phyloP scores from a whole-genome alignment of 2,797 vertebrate genomes.

The Acipenser oxyrinchus region DNA sequence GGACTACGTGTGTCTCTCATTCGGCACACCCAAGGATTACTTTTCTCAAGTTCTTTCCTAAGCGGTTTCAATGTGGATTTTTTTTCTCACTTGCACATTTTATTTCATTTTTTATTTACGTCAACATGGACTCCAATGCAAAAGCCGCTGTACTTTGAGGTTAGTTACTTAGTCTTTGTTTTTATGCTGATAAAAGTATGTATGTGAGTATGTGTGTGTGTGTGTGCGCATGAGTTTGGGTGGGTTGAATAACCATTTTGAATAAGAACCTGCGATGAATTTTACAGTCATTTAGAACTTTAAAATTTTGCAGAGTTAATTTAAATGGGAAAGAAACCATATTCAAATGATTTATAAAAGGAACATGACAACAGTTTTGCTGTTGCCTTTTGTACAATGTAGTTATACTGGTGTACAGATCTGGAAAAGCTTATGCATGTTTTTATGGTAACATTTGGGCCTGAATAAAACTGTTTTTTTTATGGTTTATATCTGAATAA shows the following conservation, averaged over 20 bases:
- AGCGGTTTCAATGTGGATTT: constrained; percentile 16
- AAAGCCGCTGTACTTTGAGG: constrained; percentile 54
- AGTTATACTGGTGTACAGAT: no score
- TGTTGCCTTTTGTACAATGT: no score
- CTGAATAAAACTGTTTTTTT: no score
- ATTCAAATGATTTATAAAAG: background rate
- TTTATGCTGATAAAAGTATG: constrained; percentile 10
- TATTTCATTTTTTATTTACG: constrained; percentile 35
- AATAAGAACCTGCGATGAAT: no score
- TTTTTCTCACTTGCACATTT: constrained; percentile 23
- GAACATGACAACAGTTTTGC: no score
- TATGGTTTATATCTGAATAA: no score
- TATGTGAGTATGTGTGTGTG: constrained; percentile 14
- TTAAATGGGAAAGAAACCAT: no score
- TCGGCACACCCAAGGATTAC: constrained; percentile 55
- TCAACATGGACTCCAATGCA: constrained; percentile 54
- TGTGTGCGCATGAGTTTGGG: constrained; percentile 1
- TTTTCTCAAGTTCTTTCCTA: constrained; percentile 18
- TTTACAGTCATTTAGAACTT: no score
- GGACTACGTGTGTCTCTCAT: constrained; percentile 29
- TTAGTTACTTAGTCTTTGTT: constrained; percentile 46
- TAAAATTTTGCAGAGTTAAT: no score
- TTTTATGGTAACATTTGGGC: no score
- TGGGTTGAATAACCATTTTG: background rate
- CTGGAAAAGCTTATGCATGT: no score